Base-by-base conservation (phyloP, 2,888 invertebrate species). In the Zonitis immaculata region DNA sequence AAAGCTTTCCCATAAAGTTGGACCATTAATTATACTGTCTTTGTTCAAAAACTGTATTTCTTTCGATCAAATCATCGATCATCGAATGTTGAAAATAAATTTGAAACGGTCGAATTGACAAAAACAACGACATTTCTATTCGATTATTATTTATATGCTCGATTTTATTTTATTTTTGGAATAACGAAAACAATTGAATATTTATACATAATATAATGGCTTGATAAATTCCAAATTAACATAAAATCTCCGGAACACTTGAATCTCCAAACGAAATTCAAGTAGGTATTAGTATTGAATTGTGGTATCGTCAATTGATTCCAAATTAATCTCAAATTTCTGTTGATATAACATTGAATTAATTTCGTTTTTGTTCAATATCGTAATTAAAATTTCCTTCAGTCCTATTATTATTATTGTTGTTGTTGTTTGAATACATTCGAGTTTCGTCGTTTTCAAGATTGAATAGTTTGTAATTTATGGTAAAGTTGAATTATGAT, bases 81-180 rank as follows among this genome's bases (percentile, higher is more conserved):
- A 43, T 39, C 11, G 11, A 43, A 49, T 20, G 49, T 50, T 14
- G 16, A 44, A 39, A 32, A 9, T 44, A 44, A 12, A 50, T 32
- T 49, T 46, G 3, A n/a, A 35, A 9, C 22, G 28, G 45, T 3
- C 46, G 51, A 51, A 46, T 51, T 22, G 42, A n/a, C n/a, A n/a
- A n/a, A n/a, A n/a, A n/a, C n/a, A n/a, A n/a, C n/a, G n/a, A n/a
- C n/a, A n/a, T n/a, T n/a, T n/a, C n/a, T n/a, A n/a, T n/a, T n/a
- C n/a, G n/a, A n/a, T n/a, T n/a, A n/a, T n/a, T n/a, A n/a, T n/a
- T n/a, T n/a, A n/a, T n/a, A n/a, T n/a, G n/a, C n/a, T n/a, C n/a
- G n/a, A n/a, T n/a, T n/a, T n/a, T n/a, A n/a, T n/a, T n/a, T n/a
- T n/a, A n/a, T n/a, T n/a, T n/a, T n/a, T n/a, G n/a, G n/a, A n/a